phyloP scores from a whole-genome alignment of 2,113 vertebrate species.

The Illadopsis cleaveri region DNA sequence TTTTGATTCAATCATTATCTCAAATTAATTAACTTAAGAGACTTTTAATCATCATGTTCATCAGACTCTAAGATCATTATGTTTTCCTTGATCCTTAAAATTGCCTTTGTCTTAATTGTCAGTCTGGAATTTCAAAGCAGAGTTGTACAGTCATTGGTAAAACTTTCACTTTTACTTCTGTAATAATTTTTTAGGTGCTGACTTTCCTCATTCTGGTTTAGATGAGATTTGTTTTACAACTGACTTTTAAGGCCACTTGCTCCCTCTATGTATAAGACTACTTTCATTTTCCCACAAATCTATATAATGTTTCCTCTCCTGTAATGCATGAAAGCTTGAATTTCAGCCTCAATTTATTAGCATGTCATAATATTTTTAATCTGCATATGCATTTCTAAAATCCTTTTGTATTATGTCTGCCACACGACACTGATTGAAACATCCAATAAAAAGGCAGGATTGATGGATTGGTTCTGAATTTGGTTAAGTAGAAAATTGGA shows the following conservation, averaged over 20 bases:
- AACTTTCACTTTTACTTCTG: background rate
- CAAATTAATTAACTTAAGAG: slow-evolving; percentile 34
- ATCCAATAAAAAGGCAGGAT: background rate
- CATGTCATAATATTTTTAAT: background rate
- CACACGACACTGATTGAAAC: background rate
- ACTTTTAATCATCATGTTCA: background rate
- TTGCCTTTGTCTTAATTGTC: slow-evolving; percentile 16
- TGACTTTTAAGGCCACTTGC: background rate
- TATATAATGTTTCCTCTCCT: background rate
- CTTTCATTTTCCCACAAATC: background rate
- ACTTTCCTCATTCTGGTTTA: background rate
- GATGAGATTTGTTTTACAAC: background rate
- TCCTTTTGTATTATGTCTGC: background rate
- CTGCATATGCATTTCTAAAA: background rate
- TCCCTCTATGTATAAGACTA: background rate
- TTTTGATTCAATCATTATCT: background rate
- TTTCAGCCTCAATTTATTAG: background rate
- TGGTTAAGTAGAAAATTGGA: background rate
- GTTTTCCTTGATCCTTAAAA: slow-evolving; percentile 24
- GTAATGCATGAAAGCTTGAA: background rate
- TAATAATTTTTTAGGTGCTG: background rate
- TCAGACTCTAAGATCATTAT: background rate
- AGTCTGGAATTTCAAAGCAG: background rate
- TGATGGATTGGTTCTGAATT: background rate
- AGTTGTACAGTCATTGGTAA: background rate